Percentiles rank a stretch among this genome's conserved stretches.
These are phyloP conservation scores for Scaptomyza montana DNA, from an alignment of 1,140 invertebrate genomes.

Conservation along the genomic window DNA sequence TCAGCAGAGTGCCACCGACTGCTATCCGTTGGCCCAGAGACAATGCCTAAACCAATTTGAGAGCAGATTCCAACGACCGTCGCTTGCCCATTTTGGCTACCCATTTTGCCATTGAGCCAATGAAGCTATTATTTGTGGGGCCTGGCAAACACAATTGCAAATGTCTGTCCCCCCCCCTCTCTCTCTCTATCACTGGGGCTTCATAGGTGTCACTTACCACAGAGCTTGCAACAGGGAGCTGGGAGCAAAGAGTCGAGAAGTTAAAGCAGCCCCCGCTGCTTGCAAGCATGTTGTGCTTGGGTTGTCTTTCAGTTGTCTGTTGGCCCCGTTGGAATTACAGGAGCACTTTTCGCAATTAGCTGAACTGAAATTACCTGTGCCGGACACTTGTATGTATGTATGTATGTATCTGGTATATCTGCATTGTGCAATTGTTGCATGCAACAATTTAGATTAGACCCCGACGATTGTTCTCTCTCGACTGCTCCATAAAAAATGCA, in stretches of 20 bases:
- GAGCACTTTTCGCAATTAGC: slow-evolving; percentile 80
- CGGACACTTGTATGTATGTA: slow-evolving; percentile 37
- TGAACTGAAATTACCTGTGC: slow-evolving; percentile 63
- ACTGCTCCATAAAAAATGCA: slow-evolving; percentile 73
- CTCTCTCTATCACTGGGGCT: slow-evolving; percentile 34
- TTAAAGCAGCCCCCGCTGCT: slow-evolving; percentile 58
- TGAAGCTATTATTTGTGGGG: slow-evolving; percentile 80
- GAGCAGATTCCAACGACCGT: slow-evolving; percentile 69
- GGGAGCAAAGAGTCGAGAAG: slow-evolving; percentile 5
- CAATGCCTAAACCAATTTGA: slow-evolving; percentile 70
- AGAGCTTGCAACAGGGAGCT: slow-evolving; percentile 32
- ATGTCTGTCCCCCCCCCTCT: slow-evolving; percentile 15
- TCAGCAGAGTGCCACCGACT: slow-evolving; percentile 36
- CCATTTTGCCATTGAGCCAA: slow-evolving; percentile 42
- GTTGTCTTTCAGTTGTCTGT: slow-evolving; percentile 73
- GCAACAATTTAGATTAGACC: slow-evolving; percentile 80
- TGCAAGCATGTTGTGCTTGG: slow-evolving; percentile 35
- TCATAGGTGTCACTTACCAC: slow-evolving; percentile 75
- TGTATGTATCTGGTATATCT: slow-evolving; percentile 30
- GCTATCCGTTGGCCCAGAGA: slow-evolving; percentile 29
- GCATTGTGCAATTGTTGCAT: slow-evolving; percentile 68
- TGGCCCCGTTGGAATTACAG: slow-evolving; percentile 61
- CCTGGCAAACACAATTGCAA: slow-evolving; percentile 42
- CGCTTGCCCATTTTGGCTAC: slow-evolving; percentile 54
- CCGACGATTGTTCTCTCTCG: slow-evolving; percentile 65